These are phyloP conservation scores for Ectropis crepuscularia DNA, from an alignment of 2,888 invertebrate genomes.

Conservation along the genomic window DNA sequence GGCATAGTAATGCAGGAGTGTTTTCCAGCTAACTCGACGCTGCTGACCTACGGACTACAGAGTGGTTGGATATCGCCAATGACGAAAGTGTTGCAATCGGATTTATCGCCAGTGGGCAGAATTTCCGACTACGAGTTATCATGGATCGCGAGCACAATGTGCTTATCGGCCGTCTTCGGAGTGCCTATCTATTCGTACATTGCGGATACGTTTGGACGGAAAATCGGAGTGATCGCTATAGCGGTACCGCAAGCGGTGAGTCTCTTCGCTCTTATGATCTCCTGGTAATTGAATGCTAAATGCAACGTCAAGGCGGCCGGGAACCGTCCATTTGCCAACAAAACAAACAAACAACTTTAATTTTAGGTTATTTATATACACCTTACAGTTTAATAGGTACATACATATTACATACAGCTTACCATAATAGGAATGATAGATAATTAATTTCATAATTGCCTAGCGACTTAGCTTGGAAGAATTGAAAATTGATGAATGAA, in stretches of 20 bases:
- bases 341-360: conserved; percentile 2
- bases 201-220: conserved; percentile 72
- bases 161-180: conserved; percentile 60
- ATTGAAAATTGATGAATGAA: too few relatives aligned
- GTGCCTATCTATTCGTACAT: conserved; percentile 71
- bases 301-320: conserved; percentile 47
- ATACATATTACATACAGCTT: too few relatives aligned
- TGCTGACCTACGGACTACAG: conserved; percentile 71
- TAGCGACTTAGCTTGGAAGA: too few relatives aligned
- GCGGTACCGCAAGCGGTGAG: conserved; percentile 78
- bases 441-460: too few relatives aligned
- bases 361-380: too few relatives aligned
- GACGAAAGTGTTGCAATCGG: conserved; percentile 64
- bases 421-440: too few relatives aligned
- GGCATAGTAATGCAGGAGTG: conserved; percentile 45
- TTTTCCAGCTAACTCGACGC: conserved; percentile 68
- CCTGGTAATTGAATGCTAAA: conserved; percentile 52
- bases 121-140: conserved; percentile 68
- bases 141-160: conserved; percentile 72
- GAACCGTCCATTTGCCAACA: conserved; percentile 22
- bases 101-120: conserved; percentile 59
- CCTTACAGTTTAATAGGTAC: too few relatives aligned
- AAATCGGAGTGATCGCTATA: conserved; percentile 68
- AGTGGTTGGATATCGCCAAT: conserved; percentile 78
- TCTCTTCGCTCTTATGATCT: conserved; percentile 32